Evolutionary conservation across 2,113 vertebrate genomes (phyloP).

Genomic region (Ochotona curzoniae): DNA sequence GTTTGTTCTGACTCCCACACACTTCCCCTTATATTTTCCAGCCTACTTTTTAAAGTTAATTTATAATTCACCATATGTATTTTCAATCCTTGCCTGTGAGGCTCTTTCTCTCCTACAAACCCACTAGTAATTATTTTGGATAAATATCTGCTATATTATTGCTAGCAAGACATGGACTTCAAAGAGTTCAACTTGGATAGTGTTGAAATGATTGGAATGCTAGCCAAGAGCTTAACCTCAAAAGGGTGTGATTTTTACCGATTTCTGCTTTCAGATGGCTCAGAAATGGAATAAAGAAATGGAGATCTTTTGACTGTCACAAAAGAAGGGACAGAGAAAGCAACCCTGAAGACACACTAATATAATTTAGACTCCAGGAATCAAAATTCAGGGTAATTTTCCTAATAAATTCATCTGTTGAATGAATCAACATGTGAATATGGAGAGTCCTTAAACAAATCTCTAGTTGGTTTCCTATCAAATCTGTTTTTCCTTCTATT

Average conservation of each 20-base stretch:
- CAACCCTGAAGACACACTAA: background rate
- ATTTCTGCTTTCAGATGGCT: conserved; percentile 56
- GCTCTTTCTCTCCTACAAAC: conserved; percentile 41
- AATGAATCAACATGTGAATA: background rate
- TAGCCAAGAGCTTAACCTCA: conserved; percentile 62
- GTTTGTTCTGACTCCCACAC: conserved; percentile 41
- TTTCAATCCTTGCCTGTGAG: conserved; percentile 33
- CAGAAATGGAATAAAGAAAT: conserved; percentile 26
- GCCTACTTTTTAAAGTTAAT: rapidly evolving
- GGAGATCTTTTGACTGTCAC: background rate
- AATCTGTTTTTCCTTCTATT: background rate
- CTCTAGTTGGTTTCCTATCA: background rate
- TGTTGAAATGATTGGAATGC: conserved; percentile 50
- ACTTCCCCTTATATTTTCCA: background rate
- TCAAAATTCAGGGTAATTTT: background rate
- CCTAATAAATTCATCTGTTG: background rate
- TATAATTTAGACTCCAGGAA: background rate
- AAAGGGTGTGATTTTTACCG: conserved; percentile 52
- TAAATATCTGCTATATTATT: conserved; percentile 47
- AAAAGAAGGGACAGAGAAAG: background rate
- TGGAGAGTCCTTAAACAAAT: background rate
- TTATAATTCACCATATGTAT: background rate
- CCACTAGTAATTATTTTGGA: conserved; percentile 65
- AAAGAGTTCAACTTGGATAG: conserved; percentile 46
- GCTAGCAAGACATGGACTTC: background rate